These are phyloP conservation scores for Elegia similella DNA, from an alignment of 2,888 invertebrate genomes.

Conservation along the genomic window DNA sequence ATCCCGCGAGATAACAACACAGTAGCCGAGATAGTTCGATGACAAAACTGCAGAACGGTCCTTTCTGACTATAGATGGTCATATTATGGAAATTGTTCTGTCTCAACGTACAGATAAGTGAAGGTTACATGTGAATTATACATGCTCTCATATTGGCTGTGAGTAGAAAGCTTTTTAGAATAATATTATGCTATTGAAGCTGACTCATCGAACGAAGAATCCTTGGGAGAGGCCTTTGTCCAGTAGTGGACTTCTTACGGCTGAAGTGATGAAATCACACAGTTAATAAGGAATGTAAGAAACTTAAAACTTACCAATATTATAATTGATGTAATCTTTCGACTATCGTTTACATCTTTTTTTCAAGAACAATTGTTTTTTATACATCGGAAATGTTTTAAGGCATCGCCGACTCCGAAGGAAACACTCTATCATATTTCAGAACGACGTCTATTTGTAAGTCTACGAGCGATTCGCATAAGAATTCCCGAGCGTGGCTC, in stretches of 20 bases:
- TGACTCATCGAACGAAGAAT: no score
- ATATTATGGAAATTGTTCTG: slow-evolving; percentile 67
- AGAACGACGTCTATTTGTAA: slow-evolving; percentile 37
- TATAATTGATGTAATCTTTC: no score
- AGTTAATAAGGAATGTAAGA: no score
- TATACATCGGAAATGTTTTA: slow-evolving; percentile 14
- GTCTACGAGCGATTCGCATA: slow-evolving; percentile 33
- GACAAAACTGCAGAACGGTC: slow-evolving; percentile 68
- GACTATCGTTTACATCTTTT: no score
- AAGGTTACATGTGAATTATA: slow-evolving; percentile 66
- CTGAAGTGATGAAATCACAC: no score
- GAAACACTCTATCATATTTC: slow-evolving; percentile 31
- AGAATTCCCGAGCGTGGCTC: slow-evolving; percentile 30
- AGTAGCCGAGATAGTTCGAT: slow-evolving; percentile 55
- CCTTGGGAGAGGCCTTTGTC: no score
- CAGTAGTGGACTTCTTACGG: no score
- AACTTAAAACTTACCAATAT: no score
- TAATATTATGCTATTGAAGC: slow-evolving; percentile 31
- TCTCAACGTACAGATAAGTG: slow-evolving; percentile 69
- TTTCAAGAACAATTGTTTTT: slow-evolving; percentile 13
- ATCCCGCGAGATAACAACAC: slow-evolving; percentile 50
- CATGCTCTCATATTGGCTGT: slow-evolving; percentile 26
- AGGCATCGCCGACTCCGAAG: slow-evolving; percentile 10
- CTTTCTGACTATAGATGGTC: slow-evolving; percentile 66
- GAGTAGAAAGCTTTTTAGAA: slow-evolving; percentile 33